Percentiles rank a stretch among this genome's conserved stretches.
Evolutionary conservation across 2,888 invertebrate species (phyloP).

Genomic region (Drosophila meridionalis): DNA sequence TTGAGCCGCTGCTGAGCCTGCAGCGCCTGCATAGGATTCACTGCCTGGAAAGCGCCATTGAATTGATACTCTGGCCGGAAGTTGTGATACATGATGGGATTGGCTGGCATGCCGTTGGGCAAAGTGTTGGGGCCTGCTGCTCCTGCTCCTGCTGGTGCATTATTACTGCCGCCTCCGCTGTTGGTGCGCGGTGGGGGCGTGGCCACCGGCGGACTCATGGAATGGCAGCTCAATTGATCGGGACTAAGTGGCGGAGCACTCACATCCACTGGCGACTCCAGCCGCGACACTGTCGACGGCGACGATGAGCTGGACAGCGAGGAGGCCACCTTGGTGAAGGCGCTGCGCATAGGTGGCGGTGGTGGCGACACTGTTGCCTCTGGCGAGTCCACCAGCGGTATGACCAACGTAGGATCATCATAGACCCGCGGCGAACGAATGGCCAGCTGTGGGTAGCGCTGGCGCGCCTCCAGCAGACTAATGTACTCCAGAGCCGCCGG

Average conservation of each 20-base stretch:
- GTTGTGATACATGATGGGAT: slow-evolving; percentile 82
- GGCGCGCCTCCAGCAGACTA: slow-evolving; percentile 77
- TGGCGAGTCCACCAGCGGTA: slow-evolving; percentile 80
- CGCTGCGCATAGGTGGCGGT: slow-evolving; percentile 87
- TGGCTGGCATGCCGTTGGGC: slow-evolving; percentile 82
- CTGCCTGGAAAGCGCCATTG: slow-evolving; percentile 84
- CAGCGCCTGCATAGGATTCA: slow-evolving; percentile 83
- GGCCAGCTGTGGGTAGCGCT: slow-evolving; percentile 82
- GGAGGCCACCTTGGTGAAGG: slow-evolving; percentile 91
- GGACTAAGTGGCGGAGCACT: slow-evolving; percentile 91
- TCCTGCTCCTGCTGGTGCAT: slow-evolving; percentile 3
- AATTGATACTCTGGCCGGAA: slow-evolving; percentile 85
- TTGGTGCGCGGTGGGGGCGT: slow-evolving; percentile 86
- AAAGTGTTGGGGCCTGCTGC: slow-evolving; percentile 30
- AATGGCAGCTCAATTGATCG: slow-evolving; percentile 91
- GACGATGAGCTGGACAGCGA: slow-evolving; percentile 71
- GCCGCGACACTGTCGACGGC: slow-evolving; percentile 70
- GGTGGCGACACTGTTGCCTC: slow-evolving; percentile 58
- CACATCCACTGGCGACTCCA: slow-evolving; percentile 86
- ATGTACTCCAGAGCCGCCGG: slow-evolving; percentile 76
- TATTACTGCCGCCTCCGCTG: slow-evolving; percentile 61
- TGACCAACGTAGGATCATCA: slow-evolving; percentile 84
- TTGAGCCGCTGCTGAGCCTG: slow-evolving; percentile 84
- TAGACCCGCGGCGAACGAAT: slow-evolving; percentile 83
- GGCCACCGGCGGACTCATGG: slow-evolving; percentile 90